These are phyloP conservation scores for Gortyna flavago DNA, from an alignment of 2,888 invertebrate species.

Conservation along the genomic window DNA sequence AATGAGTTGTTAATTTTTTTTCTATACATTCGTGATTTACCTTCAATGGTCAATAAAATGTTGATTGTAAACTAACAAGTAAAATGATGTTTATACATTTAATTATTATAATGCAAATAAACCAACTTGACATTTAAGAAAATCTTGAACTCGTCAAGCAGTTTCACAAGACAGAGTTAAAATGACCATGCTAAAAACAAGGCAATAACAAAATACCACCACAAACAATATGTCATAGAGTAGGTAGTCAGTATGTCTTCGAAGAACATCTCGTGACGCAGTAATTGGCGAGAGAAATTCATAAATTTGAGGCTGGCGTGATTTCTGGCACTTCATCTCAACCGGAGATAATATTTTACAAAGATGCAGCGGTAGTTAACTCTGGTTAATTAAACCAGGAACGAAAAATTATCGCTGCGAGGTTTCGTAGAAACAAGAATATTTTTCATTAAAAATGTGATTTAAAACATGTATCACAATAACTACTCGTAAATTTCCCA, in stretches of 20 bases:
- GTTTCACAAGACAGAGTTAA: slow-evolving; percentile 26
- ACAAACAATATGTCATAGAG: slow-evolving; percentile 37
- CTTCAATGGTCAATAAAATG: slow-evolving; percentile 8
- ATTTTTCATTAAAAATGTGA: slow-evolving; percentile 4
- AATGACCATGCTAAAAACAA: slow-evolving; percentile 40
- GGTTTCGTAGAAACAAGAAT: neutral
- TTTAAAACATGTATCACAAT: slow-evolving; percentile 8
- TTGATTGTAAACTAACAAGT: slow-evolving; percentile 3
- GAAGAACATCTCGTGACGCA: slow-evolving; percentile 22
- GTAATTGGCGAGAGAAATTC: slow-evolving; percentile 63
- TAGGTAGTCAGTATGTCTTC: slow-evolving; percentile 39
- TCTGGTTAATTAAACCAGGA: slow-evolving; percentile 36
- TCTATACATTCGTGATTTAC: neutral
- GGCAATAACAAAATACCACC: slow-evolving; percentile 32
- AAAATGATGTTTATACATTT: neutral
- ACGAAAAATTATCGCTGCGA: slow-evolving; percentile 5
- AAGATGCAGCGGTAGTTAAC: slow-evolving; percentile 46
- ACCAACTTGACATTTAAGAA: slow-evolving; percentile 29
- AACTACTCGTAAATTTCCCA: neutral
- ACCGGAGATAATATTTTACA: slow-evolving; percentile 49
- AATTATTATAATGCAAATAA: neutral
- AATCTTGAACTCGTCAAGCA: slow-evolving; percentile 16
- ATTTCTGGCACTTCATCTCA: slow-evolving; percentile 50
- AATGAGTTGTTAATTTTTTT: neutral
- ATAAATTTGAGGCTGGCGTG: slow-evolving; percentile 64